Evolutionary conservation across 2,797 vertebrate species (phyloP).

Genomic region (Typhlichthys eigenmanni): DNA sequence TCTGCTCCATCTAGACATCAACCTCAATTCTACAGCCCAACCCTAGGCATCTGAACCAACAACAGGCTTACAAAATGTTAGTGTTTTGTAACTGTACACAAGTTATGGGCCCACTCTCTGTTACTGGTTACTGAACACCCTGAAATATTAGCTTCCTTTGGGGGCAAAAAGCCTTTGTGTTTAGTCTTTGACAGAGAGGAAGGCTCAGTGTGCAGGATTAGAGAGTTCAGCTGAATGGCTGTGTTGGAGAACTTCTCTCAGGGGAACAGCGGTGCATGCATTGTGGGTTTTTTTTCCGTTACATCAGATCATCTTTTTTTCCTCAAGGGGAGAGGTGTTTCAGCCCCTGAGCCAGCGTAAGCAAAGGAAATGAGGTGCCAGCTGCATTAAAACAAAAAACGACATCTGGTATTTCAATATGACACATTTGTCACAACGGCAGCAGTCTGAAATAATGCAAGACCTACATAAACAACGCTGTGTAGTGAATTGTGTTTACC

Average conservation of each 20-base stretch:
- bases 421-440: conserved; percentile 20
- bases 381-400: neutral
- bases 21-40: conserved; percentile 6
- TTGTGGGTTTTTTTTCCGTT: conserved; percentile 62
- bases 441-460: conserved; percentile 4
- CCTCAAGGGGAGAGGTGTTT: conserved; percentile 19
- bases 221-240: conserved; percentile 60
- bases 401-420: conserved; percentile 10
- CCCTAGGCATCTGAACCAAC: conserved; percentile 6
- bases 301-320: conserved; percentile 54
- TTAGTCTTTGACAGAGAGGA: conserved; percentile 43
- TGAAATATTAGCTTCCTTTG: conserved; percentile 57
- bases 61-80: conserved; percentile 2
- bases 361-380: conserved; percentile 35
- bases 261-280: conserved; percentile 49
- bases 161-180: conserved; percentile 57
- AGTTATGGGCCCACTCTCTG: conserved; percentile 12
- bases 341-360: conserved; percentile 44
- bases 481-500: conserved; percentile 9
- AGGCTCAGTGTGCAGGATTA: conserved; percentile 61
- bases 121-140: conserved; percentile 43
- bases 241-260: conserved; percentile 56
- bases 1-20: conserved; percentile 7
- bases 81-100: conserved; percentile 21
- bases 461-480: conserved; percentile 7